A percentile compares a stretch with the other conserved stretches of the same genome.
Evolutionary conservation across 2,888 invertebrate species (phyloP).

Genomic region (Neoscelio sp.): DNA sequence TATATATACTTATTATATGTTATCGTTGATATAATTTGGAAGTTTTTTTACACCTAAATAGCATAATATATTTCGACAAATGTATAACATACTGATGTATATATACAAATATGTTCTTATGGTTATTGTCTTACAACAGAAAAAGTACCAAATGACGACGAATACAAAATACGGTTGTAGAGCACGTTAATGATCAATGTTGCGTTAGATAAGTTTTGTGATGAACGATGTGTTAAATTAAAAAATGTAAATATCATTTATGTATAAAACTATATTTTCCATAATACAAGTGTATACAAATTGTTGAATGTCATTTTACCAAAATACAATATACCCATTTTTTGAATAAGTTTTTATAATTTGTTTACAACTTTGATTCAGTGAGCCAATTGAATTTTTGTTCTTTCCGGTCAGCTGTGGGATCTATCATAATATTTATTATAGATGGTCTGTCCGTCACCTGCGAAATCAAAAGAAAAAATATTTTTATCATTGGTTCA

Average conservation of each 20-base stretch:
- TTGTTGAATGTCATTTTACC: too few relatives aligned
- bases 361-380: slow-evolving; percentile 89
- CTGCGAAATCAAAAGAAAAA: slow-evolving; percentile 72
- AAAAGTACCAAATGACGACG: background rate
- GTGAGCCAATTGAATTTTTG: slow-evolving; percentile 97
- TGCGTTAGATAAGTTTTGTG: slow-evolving; percentile 6
- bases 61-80: slow-evolving; percentile 11
- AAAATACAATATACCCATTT: too few relatives aligned
- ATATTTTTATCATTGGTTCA: too few relatives aligned
- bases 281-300: slow-evolving; percentile 24
- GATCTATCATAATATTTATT: slow-evolving; percentile 95
- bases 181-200: background rate
- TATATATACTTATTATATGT: slow-evolving; percentile 8
- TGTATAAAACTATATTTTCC: slow-evolving; percentile 41
- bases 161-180: background rate
- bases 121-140: background rate
- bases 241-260: slow-evolving; percentile 29
- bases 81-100: slow-evolving; percentile 5
- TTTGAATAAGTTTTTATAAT: too few relatives aligned
- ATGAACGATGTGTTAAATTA: slow-evolving; percentile 9
- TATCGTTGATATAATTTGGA: slow-evolving; percentile 13
- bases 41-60: slow-evolving; percentile 11
- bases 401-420: slow-evolving; percentile 94
- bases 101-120: too few relatives aligned
- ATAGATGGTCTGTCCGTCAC: slow-evolving; percentile 91